Evolutionary conservation across 2,888 invertebrate species (phyloP).

Genomic region (Aricia artaxerxes): DNA sequence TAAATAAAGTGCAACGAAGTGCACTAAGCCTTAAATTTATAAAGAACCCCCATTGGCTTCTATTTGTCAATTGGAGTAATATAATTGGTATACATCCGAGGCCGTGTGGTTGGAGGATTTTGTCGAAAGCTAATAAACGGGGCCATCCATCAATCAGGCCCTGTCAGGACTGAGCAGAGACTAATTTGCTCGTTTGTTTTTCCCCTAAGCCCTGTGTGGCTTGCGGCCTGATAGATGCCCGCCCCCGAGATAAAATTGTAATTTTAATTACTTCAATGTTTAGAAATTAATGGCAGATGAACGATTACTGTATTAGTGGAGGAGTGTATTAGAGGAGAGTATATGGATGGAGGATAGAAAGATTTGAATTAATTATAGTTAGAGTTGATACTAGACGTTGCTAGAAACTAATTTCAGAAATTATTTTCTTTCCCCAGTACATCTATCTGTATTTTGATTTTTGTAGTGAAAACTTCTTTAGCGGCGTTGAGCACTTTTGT

Average conservation of each 20-base stretch:
- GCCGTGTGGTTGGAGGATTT: constrained; percentile 48
- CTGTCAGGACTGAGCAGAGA: constrained; percentile 62
- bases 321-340: too few species aligned
- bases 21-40: not conserved
- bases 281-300: not conserved
- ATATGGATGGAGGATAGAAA: not conserved
- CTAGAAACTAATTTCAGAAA: not conserved
- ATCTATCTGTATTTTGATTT: not conserved
- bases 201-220: constrained; percentile 65
- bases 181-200: constrained; percentile 79
- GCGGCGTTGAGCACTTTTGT: too few species aligned
- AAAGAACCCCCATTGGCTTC: not conserved
- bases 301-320: not conserved
- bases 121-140: constrained; percentile 56
- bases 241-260: constrained; percentile 39
- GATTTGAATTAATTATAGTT: not conserved
- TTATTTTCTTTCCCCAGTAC: not conserved
- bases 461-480: too few species aligned
- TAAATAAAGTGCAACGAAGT: too few species aligned
- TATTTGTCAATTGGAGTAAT: constrained; percentile 13
- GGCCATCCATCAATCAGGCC: constrained; percentile 76
- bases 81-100: constrained; percentile 19
- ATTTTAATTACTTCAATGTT: constrained; percentile 33
- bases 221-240: constrained; percentile 51
- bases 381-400: not conserved